Percentiles rank a stretch among this genome's conserved stretches.
These are phyloP conservation scores for Philotrypesis tridentata DNA, from an alignment of 1,140 invertebrate species.

Conservation along the genomic window DNA sequence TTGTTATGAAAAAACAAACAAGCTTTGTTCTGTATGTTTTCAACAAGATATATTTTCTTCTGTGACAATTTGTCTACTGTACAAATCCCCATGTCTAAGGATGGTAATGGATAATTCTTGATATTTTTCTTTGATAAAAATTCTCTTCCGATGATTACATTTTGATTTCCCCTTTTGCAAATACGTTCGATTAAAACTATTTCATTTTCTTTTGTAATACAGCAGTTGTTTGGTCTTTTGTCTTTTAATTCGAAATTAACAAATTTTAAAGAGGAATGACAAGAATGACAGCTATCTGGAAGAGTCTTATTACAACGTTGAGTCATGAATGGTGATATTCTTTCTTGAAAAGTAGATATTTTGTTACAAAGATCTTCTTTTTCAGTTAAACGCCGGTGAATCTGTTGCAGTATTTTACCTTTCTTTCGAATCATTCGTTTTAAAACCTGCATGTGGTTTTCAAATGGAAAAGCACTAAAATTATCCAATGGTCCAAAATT, in stretches of 20 bases:
- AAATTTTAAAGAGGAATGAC: not conserved
- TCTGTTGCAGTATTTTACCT: conserved; percentile 37
- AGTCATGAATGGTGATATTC: not conserved
- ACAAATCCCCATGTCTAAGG: not conserved
- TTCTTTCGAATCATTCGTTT: conserved; percentile 44
- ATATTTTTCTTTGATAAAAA: conserved; percentile 10
- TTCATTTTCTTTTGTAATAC: conserved; percentile 13
- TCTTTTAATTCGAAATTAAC: not conserved
- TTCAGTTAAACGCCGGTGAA: conserved; percentile 33
- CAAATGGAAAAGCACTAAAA: conserved; percentile 51
- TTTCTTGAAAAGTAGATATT: not conserved
- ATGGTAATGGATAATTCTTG: conserved; percentile 19
- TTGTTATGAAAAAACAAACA: not conserved
- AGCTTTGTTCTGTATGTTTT: not conserved
- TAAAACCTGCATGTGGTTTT: conserved; percentile 49
- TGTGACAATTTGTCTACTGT: conserved; percentile 3
- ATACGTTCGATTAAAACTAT: not conserved
- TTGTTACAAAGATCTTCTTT: not conserved
- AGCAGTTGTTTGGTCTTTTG: conserved; percentile 26
- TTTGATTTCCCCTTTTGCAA: not conserved
- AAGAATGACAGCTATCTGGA: not conserved
- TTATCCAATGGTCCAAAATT: conserved; percentile 40
- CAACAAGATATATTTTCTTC: not conserved
- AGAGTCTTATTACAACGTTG: not conserved
- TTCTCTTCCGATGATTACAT: not conserved